Evolutionary conservation across 2,797 vertebrate species (phyloP).

Genomic region (Peromyscus melanophrys): DNA sequence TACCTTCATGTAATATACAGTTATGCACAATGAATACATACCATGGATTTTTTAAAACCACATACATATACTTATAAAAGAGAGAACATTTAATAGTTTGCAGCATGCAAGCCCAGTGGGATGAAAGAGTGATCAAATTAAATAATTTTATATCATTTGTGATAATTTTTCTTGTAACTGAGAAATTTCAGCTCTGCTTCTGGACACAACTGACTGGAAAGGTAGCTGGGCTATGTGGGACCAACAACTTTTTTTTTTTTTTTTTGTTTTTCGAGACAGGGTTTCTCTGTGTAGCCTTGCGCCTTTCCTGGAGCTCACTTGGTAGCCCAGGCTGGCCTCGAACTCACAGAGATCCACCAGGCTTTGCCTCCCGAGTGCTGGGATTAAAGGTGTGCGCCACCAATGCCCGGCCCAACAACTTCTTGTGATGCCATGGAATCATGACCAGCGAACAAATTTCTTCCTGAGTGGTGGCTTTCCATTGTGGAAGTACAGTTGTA

Average conservation of each 20-base stretch:
- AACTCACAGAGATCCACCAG: too few species aligned
- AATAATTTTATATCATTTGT: conserved; percentile 2
- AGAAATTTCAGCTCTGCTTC: neutral
- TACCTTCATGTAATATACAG: neutral
- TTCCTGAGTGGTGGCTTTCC: neutral
- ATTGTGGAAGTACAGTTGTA: neutral
- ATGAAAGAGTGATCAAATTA: neutral
- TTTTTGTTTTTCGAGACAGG: too few species aligned
- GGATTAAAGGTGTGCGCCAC: too few species aligned
- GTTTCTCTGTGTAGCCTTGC: too few species aligned
- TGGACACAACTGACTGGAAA: neutral
- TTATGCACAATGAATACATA: neutral
- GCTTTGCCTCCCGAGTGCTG: too few species aligned
- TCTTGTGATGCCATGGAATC: neutral
- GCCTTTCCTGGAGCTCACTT: too few species aligned
- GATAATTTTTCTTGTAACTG: neutral
- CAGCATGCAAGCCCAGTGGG: neutral
- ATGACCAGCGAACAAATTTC: conserved; percentile 17
- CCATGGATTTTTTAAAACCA: neutral
- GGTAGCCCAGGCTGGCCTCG: too few species aligned
- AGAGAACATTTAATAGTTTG: conserved; percentile 1
- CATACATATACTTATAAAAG: neutral
- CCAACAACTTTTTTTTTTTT: neutral
- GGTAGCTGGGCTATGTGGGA: neutral
- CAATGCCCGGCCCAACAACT: too few species aligned